phyloP scores from a whole-genome alignment of 2,888 invertebrate genomes.

The Drosophila paramelanica region DNA sequence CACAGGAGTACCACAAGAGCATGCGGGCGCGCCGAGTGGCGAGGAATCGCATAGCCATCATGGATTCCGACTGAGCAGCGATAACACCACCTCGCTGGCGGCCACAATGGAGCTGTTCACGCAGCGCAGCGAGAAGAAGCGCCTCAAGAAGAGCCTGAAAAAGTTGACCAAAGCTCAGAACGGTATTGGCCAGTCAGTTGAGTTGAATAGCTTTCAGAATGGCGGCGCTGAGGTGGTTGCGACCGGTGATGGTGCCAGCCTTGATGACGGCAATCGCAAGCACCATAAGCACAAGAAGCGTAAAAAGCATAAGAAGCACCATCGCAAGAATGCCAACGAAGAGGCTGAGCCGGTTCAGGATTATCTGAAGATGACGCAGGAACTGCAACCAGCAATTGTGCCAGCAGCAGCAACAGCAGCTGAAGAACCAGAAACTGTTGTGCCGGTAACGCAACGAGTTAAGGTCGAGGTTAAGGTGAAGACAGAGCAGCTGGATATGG shows the following conservation, averaged over 20 bases:
- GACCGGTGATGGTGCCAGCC: conserved; percentile 26
- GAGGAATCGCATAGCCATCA: conserved; percentile 67
- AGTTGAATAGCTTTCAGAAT: conserved; percentile 34
- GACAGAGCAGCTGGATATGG: conserved; percentile 77
- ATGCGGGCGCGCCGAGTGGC: conserved; percentile 37
- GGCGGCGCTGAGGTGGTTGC: conserved; percentile 22
- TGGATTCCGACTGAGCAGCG: conserved; percentile 62
- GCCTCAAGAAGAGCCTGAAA: conserved; percentile 81
- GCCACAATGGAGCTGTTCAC: conserved; percentile 80
- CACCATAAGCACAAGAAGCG: conserved; percentile 92
- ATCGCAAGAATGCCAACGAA: conserved; percentile 74
- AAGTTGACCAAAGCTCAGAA: conserved; percentile 75
- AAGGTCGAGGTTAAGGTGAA: conserved; percentile 74
- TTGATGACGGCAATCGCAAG: conserved; percentile 85
- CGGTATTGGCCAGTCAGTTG: conserved; percentile 25
- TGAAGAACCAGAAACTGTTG: conserved; percentile 15
- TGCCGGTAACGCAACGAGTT: conserved; percentile 39
- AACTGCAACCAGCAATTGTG: conserved; percentile 9
- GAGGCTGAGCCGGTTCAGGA: conserved; percentile 56
- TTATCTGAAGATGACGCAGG: conserved; percentile 32
- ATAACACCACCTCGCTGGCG: conserved; percentile 72
- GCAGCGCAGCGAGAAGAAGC: conserved; percentile 82
- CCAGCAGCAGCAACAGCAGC: background rate
- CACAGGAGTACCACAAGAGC: conserved; percentile 41
- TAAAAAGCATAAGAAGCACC: conserved; percentile 91